phyloP scores from a whole-genome alignment of 2,888 invertebrate species.

The Hydrotaea cyrtoneurina region DNA sequence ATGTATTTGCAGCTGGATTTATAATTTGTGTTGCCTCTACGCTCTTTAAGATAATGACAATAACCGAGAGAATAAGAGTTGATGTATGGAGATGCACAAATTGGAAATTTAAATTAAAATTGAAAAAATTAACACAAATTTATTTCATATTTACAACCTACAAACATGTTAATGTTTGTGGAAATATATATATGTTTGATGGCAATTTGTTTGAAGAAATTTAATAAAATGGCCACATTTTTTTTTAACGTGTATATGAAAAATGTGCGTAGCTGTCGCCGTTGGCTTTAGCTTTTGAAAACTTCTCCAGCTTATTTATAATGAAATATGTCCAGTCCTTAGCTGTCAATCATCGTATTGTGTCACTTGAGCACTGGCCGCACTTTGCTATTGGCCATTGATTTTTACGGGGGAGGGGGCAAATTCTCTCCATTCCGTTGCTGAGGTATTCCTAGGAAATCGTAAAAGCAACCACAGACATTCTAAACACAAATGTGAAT shows the following conservation, averaged over 20 bases:
- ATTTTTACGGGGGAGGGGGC: conserved; percentile 10
- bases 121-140: too few relatives aligned
- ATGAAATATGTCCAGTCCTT: conserved; percentile 62
- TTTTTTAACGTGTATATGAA: conserved; percentile 10
- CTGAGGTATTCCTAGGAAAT: neutral
- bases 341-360: conserved; percentile 59
- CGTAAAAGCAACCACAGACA: conserved; percentile 29
- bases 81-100: too few relatives aligned
- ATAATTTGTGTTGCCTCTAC: too few relatives aligned
- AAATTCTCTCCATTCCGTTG: neutral
- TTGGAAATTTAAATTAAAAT: too few relatives aligned
- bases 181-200: too few relatives aligned
- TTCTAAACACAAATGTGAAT: conserved; percentile 46
- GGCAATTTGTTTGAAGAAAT: too few relatives aligned
- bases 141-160: too few relatives aligned
- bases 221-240: too few relatives aligned
- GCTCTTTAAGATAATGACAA: too few relatives aligned
- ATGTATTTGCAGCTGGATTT: too few relatives aligned
- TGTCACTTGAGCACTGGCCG: conserved; percentile 46
- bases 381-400: conserved; percentile 43
- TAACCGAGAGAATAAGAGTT: too few relatives aligned
- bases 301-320: conserved; percentile 51
- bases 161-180: too few relatives aligned
- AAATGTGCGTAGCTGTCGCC: conserved; percentile 36
- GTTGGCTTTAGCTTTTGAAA: conserved; percentile 27